Evolutionary conservation across 2,113 vertebrate genomes (phyloP), one percentile per base, ranked within the genome.

Genomic region (Oreotrochilus melanogaster): DNA sequence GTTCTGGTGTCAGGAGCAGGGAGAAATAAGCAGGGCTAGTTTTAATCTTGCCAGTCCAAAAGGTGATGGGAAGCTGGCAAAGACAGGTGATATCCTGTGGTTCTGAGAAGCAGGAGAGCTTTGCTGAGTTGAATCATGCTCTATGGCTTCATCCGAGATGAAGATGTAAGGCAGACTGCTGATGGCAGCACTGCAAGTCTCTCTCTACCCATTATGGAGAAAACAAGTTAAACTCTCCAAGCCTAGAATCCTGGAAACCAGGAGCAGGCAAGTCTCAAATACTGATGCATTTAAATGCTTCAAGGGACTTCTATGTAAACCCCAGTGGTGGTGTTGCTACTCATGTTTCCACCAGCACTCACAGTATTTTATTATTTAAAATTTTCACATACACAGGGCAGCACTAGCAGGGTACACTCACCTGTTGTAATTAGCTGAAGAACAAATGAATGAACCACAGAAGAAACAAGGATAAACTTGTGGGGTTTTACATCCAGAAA

Each of bases 31-130:
- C 21, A 35, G 42, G 47, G 11, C 17, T 56, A n/a, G 4, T 14
- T 56, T 66, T 47, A 9, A 35, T 57, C 54, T 57, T 57, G n/a
- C 42, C 50, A 43, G 2, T 57, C 43, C 65, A 30, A 61, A 42
- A 72, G 42, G 25, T 35, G 58, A 25, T 2, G 19, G 35, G 11
- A 66, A 35, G 39, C 39, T 0, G 0, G 16, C 3, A 1, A 94
- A 35, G 13, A 45, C 28, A 39, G 28, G n/a, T 28, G 33, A 10
- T 5, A 31, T 18, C 28, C 54, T 45, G 33, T 0, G 2, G 14
- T 39, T n/a, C 27, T 78, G 70, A 35, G 43, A n/a, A 25, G 25
- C 22, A 31, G 43, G 54, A 86, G 22, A 78, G n/a, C 13, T 72
- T 42, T 0, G 1, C 17, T 69, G 33, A 66, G 51, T 33, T 23